Evolutionary conservation across 1,140 invertebrate genomes (phyloP).

Genomic region (Orchesella cincta): DNA sequence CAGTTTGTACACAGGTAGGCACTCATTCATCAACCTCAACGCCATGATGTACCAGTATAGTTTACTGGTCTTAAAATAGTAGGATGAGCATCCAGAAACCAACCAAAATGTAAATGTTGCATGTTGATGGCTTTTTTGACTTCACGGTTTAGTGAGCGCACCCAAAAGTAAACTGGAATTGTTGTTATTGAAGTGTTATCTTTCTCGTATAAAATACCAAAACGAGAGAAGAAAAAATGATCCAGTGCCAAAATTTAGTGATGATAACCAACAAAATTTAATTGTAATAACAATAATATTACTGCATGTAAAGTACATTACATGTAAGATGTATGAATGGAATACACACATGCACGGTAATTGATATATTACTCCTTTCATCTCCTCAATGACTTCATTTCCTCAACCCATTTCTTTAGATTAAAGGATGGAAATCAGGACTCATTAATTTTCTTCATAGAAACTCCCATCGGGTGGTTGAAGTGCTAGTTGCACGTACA

Average conservation of each 20-base stretch:
- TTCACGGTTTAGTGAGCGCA: constrained; percentile 6
- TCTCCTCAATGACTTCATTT: not conserved
- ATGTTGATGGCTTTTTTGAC: not conserved
- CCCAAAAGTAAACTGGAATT: not conserved
- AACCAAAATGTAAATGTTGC: not conserved
- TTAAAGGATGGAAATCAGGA: not conserved
- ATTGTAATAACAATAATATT: constrained; percentile 13
- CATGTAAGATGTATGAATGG: not conserved
- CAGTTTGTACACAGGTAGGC: not conserved
- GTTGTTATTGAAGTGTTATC: not conserved
- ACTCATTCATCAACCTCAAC: not conserved
- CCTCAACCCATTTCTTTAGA: not conserved
- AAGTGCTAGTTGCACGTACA: not conserved
- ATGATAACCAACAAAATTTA: constrained; percentile 1
- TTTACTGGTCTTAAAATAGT: too few relatives aligned
- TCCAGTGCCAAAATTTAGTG: not conserved
- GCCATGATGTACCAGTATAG: not conserved
- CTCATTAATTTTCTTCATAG: not conserved
- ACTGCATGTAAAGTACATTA: not conserved
- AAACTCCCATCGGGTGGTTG: not conserved
- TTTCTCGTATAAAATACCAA: not conserved
- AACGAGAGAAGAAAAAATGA: not conserved
- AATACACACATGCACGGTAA: not conserved
- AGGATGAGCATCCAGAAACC: too few relatives aligned
- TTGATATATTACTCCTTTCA: not conserved